Base-by-base conservation (phyloP, 53 echinoderm and acorn worm species). In the Henricia sp. region DNA sequence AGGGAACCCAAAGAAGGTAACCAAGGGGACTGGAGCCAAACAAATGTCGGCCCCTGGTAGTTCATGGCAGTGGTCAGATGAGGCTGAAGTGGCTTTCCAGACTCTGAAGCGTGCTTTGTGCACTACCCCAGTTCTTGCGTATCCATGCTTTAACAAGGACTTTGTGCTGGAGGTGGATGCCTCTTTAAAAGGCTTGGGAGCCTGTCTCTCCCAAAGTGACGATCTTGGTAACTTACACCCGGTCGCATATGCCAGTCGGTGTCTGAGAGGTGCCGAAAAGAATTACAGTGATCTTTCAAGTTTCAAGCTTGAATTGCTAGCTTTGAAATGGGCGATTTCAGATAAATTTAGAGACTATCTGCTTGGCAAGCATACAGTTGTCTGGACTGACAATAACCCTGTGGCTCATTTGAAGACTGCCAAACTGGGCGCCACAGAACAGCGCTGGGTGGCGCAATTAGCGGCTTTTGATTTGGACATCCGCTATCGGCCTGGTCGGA, bases 181-280 rank as follows among this genome's bases (percentile, higher is more conserved):
- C 14, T 86, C 87, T 11, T 32, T 67, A 4, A 65, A 86, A 24
- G 87, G 87, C 0, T 35, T 86, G 3, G 86, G 86, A 19, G 86
- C 86, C 8, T 86, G 86, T 39, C 28, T 83, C 38, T 50, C 66
- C n/a, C 86, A 85, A 26, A 14, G 11, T 34, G 74, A 60, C 35
- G 74, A 83, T 0, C 33, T 51, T 53, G 89, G 89, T 19, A 37
- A 35, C 13, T 6, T 59, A 25, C 82, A 70, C 21, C 71, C 72
- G 3, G 36, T 88, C n/a, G 82, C 88, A 3, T 88, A 88, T 60
- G 88, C 88, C 6, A 88, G 88, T 16, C 53, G 74, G 11, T 23
- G 74, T 11, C 37, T 74, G 2, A 23, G 54, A 6, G 26, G 56
- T 6, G 84, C 83, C 10, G 71, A 88, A 36, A 17, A 35, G 23